A percentile compares a stretch with the other conserved stretches of the same genome.
These are phyloP conservation scores for Bombus polaris DNA, from an alignment of 1,140 invertebrate species.

Conservation along the genomic window DNA sequence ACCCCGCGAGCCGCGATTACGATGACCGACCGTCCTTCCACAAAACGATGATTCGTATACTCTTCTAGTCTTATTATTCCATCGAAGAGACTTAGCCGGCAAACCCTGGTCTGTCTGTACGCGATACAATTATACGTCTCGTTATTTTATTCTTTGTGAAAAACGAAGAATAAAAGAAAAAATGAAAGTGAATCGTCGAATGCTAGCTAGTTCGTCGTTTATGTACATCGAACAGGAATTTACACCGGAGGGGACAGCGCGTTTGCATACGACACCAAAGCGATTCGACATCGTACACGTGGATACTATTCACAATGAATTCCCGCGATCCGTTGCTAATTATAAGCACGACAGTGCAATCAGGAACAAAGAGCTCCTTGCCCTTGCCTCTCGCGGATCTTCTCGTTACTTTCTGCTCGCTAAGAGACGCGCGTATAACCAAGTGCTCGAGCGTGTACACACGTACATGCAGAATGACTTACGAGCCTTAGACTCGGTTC, in stretches of 20 bases:
- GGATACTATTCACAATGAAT: background rate
- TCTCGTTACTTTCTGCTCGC: conserved; percentile 11
- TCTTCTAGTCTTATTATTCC: background rate
- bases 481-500: conserved; percentile 69
- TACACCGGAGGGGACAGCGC: background rate
- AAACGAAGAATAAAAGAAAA: background rate
- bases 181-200: background rate
- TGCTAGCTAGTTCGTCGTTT: background rate
- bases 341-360: conserved; percentile 76
- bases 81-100: background rate
- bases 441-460: conserved; percentile 42
- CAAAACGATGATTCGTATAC: background rate
- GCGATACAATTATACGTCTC: no score
- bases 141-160: no score
- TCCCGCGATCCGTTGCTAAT: conserved; percentile 72
- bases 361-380: conserved; percentile 70
- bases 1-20: conserved; percentile 17
- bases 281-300: conserved; percentile 2
- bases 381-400: conserved; percentile 20
- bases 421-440: conserved; percentile 38
- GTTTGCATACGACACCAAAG: background rate
- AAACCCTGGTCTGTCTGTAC: no score
- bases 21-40: background rate
- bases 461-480: conserved; percentile 73
- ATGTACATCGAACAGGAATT: background rate